Evolutionary conservation across 2,888 invertebrate species (phyloP).

Genomic region (Rapana venosa): DNA sequence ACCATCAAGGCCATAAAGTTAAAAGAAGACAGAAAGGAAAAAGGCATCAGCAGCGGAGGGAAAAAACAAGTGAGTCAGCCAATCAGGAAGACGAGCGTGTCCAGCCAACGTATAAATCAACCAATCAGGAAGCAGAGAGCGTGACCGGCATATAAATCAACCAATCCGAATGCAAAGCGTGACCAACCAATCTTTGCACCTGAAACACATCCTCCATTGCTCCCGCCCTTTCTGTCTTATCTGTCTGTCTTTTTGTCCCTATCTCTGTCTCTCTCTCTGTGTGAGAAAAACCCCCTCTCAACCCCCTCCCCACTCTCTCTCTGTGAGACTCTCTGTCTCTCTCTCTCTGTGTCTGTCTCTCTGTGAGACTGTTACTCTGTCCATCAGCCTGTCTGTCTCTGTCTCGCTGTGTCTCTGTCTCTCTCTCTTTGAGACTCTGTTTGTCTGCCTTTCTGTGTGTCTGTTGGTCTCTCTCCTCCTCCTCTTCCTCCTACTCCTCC

Average conservation of each 20-base stretch:
- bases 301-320: not conserved
- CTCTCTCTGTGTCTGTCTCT: constrained; percentile 8
- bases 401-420: not conserved
- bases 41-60: too few relatives aligned
- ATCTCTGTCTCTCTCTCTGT: not conserved
- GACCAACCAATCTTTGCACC: too few relatives aligned
- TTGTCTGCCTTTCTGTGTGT: not conserved
- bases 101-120: too few relatives aligned
- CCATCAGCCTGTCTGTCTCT: not conserved
- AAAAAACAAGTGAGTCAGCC: too few relatives aligned
- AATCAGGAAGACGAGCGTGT: too few relatives aligned
- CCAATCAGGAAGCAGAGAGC: too few relatives aligned
- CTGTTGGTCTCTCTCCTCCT: not conserved
- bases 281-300: too few relatives aligned
- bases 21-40: too few relatives aligned
- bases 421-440: not conserved
- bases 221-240: not conserved
- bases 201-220: not conserved
- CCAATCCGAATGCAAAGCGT: too few relatives aligned
- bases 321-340: not conserved
- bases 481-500: too few relatives aligned
- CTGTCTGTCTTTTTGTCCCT: not conserved
- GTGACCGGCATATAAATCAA: too few relatives aligned
- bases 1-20: too few relatives aligned
- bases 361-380: not conserved